These are phyloP conservation scores for Drosophila aff. DNA, from an alignment of 1,140 invertebrate genomes.

Conservation along the genomic window DNA sequence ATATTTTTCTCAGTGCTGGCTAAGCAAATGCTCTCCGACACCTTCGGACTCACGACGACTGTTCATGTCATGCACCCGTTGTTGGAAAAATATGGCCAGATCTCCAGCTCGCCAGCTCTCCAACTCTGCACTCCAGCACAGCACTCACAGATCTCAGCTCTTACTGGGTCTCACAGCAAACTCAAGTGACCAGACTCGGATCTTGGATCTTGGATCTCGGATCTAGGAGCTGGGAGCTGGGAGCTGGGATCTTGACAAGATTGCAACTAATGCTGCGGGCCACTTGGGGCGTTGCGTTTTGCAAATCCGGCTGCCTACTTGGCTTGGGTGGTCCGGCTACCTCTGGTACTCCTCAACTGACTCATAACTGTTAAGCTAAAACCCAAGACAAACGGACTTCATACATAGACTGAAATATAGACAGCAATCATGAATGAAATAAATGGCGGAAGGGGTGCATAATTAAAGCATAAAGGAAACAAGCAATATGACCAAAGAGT, in stretches of 20 bases:
- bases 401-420: constrained; percentile 50
- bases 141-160: constrained; percentile 18
- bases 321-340: constrained; percentile 41
- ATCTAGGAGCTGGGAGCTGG: not conserved
- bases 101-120: not conserved
- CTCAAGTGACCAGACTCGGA: constrained; percentile 32
- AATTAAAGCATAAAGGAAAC: constrained; percentile 78
- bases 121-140: constrained; percentile 7
- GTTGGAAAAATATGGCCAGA: constrained; percentile 66
- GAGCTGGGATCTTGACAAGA: constrained; percentile 27
- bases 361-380: constrained; percentile 26
- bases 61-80: constrained; percentile 71
- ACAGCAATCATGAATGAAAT: constrained; percentile 34
- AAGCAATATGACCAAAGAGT: constrained; percentile 55
- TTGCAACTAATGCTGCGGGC: constrained; percentile 40
- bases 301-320: constrained; percentile 37
- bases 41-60: constrained; percentile 47
- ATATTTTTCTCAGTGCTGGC: constrained; percentile 9
- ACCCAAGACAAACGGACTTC: not conserved
- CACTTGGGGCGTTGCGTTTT: constrained; percentile 56
- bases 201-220: constrained; percentile 21
- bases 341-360: constrained; percentile 47
- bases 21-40: constrained; percentile 49
- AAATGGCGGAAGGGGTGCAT: constrained; percentile 47
- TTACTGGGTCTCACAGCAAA: not conserved